Conservation (phyloP, 2,797 vertebrate genomes). For the Hephaestus fuliginosus region DNA sequence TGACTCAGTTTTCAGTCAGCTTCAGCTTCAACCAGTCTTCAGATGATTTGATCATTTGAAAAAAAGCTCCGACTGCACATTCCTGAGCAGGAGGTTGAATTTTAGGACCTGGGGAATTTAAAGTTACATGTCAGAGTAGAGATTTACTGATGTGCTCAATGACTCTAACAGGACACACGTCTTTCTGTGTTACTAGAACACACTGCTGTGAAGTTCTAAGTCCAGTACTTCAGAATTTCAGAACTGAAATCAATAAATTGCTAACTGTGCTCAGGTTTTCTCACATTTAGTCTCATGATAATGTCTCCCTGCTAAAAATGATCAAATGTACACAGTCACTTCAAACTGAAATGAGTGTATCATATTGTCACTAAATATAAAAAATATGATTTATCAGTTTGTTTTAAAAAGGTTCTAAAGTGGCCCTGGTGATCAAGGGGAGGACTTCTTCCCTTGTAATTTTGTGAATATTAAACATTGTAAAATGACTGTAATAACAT, state of each 20-base stretch:
- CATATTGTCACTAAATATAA: no score
- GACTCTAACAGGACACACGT: constrained; percentile 2
- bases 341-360: background rate
- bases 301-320: background rate
- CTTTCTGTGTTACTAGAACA: background rate
- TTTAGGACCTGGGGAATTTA: background rate
- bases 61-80: background rate
- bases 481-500: constrained; percentile 25
- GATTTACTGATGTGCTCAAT: background rate
- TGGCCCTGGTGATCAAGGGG: background rate
- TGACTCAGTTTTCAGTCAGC: no score
- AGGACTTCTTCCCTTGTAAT: background rate
- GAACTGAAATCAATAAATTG: background rate
- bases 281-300: background rate
- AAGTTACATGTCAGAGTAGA: constrained; percentile 9
- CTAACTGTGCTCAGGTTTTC: background rate
- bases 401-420: background rate
- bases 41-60: background rate
- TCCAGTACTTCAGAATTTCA: background rate
- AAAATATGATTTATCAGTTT: background rate
- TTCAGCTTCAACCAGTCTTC: background rate
- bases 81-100: background rate
- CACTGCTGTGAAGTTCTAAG: background rate
- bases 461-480: background rate
- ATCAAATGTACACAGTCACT: background rate